Evolutionary conservation across 2,797 vertebrate species (phyloP), one percentile per base, ranked within the genome.

Genomic region (Limosa lapponica): DNA sequence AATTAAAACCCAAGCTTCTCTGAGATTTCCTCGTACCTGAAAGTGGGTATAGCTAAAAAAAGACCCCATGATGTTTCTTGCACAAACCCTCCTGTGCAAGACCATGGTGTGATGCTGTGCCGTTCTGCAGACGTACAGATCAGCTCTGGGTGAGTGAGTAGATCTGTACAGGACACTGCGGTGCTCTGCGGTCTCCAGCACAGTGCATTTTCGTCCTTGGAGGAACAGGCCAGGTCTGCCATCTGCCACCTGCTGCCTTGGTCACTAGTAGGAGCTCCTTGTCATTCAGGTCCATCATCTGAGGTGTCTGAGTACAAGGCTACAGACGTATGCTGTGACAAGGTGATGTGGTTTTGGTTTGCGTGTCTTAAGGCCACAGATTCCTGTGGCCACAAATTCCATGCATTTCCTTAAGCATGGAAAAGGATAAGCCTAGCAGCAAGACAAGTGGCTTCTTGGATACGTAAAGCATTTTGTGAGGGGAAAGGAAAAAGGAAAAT

Each of bases 41-140:
- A 66, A 37, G 11, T 16, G 14, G n/a, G 16, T 25, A 13, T 6
- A 69, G n/a, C 27, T 62, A 27, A 23, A 64, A 43, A 43, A 57
- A 22, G 43, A 11, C 19, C 44, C 4, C 7, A 0, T 11, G 75
- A 13, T 22, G 41, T n/a, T 70, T 32, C 62, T 43, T n/a, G 24
- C 41, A 20, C 34, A 32, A 6, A 23, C 13, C 14, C 27, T 55
- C 41, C 34, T 2, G 10, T 20, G 59, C 12, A 4, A 10, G 59
- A 4, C 51, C 1, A 1, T 36, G 27, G 13, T 17, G 0, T 2
- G 51, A 13, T 5, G 30, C 34, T 1, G 30, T 58, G 51, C 64
- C 1, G 0, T 12, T 37, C 3, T 10, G 28, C 4, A 30, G 48
- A 5, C 0, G 2, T 30, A 8, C 11, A 8, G 34, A 6, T 32